Evolutionary conservation across 2,888 invertebrate species (phyloP).

Genomic region (Coenonympha glycerion): DNA sequence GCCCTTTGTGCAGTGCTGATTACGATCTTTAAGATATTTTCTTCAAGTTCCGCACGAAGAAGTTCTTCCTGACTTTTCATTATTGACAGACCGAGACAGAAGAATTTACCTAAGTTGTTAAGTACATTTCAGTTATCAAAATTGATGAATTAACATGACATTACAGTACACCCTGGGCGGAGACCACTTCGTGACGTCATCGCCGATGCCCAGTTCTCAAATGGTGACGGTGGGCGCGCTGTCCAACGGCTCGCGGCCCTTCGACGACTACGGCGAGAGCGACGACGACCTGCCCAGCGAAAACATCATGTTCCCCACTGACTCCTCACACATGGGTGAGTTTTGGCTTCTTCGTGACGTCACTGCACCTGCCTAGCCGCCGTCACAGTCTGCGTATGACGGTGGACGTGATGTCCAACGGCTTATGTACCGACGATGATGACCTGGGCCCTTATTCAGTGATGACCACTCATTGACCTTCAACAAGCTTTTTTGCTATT

Average conservation of each 20-base stretch:
- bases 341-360: too few relatives aligned
- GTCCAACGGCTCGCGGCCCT: slow-evolving; percentile 79
- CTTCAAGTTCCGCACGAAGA: too few relatives aligned
- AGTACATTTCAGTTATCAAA: neutral
- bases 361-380: too few relatives aligned
- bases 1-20: too few relatives aligned
- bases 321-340: slow-evolving; percentile 78
- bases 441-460: too few relatives aligned
- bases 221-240: slow-evolving; percentile 72
- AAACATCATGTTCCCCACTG: slow-evolving; percentile 88
- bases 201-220: slow-evolving; percentile 57
- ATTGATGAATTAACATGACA: neutral
- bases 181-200: slow-evolving; percentile 70
- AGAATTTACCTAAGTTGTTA: neutral
- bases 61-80: too few relatives aligned
- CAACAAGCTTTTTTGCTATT: too few relatives aligned
- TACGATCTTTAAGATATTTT: too few relatives aligned
- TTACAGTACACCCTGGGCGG: slow-evolving; percentile 44
- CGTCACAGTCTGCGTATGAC: too few relatives aligned
- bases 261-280: slow-evolving; percentile 90
- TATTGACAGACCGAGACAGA: neutral
- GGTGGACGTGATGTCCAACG: neutral
- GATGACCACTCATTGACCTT: too few relatives aligned
- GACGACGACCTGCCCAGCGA: slow-evolving; percentile 92
- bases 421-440: neutral